phyloP scores from a whole-genome alignment of 2,888 invertebrate species.

The Lepas anatifera region DNA sequence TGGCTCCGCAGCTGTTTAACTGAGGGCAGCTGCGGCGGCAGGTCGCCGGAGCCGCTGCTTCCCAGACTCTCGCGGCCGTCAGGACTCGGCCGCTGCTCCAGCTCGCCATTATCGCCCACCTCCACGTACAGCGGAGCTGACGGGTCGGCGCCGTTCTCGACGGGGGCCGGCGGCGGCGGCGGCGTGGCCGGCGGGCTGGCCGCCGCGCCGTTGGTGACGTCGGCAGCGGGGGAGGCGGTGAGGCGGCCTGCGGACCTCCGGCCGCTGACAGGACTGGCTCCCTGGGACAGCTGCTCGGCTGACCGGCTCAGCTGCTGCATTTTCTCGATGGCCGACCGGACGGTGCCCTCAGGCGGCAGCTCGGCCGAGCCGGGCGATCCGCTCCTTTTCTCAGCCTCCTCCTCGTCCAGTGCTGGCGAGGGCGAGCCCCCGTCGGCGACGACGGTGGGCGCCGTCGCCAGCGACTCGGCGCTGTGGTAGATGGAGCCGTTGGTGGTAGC shows the following conservation, averaged over 20 bases:
- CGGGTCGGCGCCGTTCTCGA: neutral
- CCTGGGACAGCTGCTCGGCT: neutral
- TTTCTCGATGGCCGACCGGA: neutral
- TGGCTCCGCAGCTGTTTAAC: neutral
- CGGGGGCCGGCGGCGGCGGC: neutral
- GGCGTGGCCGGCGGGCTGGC: neutral
- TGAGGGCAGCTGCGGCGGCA: neutral
- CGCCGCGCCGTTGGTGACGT: neutral
- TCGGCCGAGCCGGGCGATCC: neutral
- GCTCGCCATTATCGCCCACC: neutral
- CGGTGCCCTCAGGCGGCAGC: constrained; percentile 2
- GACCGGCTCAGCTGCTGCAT: constrained; percentile 8
- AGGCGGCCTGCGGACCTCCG: neutral
- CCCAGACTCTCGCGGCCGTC: neutral
- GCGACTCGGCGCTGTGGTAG: neutral
- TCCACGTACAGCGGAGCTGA: neutral
- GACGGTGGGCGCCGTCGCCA: neutral
- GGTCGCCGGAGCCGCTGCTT: neutral
- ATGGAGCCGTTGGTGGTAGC: too few relatives aligned
- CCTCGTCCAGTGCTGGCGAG: too few relatives aligned
- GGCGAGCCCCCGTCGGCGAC: neutral
- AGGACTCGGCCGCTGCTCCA: constrained; percentile 3
- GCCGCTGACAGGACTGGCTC: neutral
- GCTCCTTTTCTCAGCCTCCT: neutral
- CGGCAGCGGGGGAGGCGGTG: neutral